phyloP scores from a whole-genome alignment of 2,888 invertebrate genomes.

The Tipula helvola region DNA sequence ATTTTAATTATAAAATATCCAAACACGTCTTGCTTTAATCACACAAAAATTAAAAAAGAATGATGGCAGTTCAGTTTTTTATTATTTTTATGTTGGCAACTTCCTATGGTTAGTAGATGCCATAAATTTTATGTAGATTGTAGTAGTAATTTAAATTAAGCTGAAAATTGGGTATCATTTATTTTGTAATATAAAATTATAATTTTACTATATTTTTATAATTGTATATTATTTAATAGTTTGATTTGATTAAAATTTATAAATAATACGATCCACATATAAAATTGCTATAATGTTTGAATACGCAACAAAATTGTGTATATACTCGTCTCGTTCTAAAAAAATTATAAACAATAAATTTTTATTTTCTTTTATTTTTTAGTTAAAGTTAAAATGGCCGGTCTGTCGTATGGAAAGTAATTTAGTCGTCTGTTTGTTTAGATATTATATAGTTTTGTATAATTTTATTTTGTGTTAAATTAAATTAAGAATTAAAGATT shows the following conservation, averaged over 20 bases:
- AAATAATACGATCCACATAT: background rate
- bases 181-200: background rate
- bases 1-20: constrained; percentile 32
- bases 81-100: background rate
- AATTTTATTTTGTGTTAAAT: background rate
- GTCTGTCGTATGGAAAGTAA: background rate
- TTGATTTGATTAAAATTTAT: background rate
- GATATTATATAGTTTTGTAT: background rate
- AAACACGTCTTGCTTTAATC: constrained; percentile 30
- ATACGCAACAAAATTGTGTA: background rate
- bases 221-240: background rate
- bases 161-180: background rate
- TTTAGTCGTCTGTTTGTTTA: background rate
- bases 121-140: background rate
- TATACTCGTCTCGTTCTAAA: background rate
- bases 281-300: background rate
- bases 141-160: background rate
- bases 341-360: background rate
- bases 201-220: background rate
- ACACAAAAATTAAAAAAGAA: constrained; percentile 1
- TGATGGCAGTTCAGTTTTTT: background rate
- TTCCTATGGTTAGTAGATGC: background rate
- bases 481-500: background rate
- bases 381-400: background rate
- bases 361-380: background rate